Percentiles rank a stretch among this genome's conserved stretches.
Evolutionary conservation across 2,888 invertebrate species (phyloP).

Genomic region (Synergus gifuensis): DNA sequence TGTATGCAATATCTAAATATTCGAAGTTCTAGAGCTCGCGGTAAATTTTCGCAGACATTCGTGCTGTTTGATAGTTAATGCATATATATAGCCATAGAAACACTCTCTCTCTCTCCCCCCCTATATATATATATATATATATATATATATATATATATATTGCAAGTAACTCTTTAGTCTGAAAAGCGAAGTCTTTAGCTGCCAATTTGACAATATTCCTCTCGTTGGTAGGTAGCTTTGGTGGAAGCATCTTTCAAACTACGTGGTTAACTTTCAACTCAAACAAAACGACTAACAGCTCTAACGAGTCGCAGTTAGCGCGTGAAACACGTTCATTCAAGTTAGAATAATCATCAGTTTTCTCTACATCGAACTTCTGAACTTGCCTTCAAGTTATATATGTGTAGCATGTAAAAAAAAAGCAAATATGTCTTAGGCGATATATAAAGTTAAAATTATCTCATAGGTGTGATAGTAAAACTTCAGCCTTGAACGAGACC

Average conservation of each 20-base stretch:
- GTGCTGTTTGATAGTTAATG: constrained; percentile 14
- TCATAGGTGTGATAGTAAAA: no score
- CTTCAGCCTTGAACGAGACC: no score
- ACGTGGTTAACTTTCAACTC: constrained; percentile 68
- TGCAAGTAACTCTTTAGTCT: constrained; percentile 69
- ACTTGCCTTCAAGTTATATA: background rate
- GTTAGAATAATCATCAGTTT: constrained; percentile 60
- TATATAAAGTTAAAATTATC: no score
- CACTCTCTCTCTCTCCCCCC: no score
- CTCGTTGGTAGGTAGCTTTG: constrained; percentile 64
- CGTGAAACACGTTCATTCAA: constrained; percentile 60
- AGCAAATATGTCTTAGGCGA: no score
- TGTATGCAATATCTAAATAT: background rate
- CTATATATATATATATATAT: no score
- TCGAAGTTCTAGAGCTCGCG: background rate
- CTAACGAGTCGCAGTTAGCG: constrained; percentile 70
- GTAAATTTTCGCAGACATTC: constrained; percentile 21
- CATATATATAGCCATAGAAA: no score
- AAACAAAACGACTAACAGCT: constrained; percentile 71
- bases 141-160: constrained; percentile 47
- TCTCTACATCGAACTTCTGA: constrained; percentile 50
- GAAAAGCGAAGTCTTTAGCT: constrained; percentile 65
- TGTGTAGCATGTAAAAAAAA: no score
- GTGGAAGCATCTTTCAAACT: constrained; percentile 71
- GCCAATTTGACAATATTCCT: constrained; percentile 68